Evolutionary conservation across 2,113 vertebrate genomes (phyloP).

Genomic region (Cryptotis parvus): DNA sequence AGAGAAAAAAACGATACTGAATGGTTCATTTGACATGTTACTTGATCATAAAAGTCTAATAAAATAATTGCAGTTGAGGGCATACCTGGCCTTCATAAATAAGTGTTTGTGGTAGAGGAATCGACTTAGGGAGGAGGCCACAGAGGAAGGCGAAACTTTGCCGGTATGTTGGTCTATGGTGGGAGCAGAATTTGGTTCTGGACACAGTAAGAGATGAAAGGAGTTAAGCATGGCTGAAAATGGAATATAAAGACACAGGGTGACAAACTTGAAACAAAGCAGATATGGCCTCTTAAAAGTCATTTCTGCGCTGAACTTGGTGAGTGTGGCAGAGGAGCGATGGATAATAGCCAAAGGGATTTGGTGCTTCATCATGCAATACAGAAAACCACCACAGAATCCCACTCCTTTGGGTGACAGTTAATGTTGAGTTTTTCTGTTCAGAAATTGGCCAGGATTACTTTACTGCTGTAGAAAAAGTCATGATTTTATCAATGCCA

Average conservation of each 20-base stretch:
- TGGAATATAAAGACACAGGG: accelerated
- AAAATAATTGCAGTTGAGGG: background rate
- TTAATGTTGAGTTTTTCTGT: background rate
- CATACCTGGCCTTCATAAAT: background rate
- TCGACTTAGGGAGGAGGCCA: background rate
- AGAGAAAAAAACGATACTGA: background rate
- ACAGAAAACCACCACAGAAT: background rate
- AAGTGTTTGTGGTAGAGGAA: background rate
- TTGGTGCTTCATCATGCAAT: background rate
- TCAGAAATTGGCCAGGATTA: too few species aligned
- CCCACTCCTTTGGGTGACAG: background rate
- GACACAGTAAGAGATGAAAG: background rate
- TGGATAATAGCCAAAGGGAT: too few species aligned
- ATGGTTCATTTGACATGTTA: constrained; percentile 23
- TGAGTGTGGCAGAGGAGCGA: too few species aligned
- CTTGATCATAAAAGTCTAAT: background rate
- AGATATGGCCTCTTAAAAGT: background rate
- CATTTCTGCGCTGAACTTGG: background rate
- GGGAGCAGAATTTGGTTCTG: background rate
- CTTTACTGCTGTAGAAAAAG: too few species aligned
- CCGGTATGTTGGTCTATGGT: background rate
- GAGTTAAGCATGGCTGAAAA: background rate
- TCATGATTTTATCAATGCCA: too few species aligned
- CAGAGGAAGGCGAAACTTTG: background rate
- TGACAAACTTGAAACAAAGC: background rate